Percentiles rank a stretch among this genome's conserved stretches.
These are phyloP conservation scores for Drosophila cardini DNA, from an alignment of 1,140 invertebrate species.

Conservation along the genomic window DNA sequence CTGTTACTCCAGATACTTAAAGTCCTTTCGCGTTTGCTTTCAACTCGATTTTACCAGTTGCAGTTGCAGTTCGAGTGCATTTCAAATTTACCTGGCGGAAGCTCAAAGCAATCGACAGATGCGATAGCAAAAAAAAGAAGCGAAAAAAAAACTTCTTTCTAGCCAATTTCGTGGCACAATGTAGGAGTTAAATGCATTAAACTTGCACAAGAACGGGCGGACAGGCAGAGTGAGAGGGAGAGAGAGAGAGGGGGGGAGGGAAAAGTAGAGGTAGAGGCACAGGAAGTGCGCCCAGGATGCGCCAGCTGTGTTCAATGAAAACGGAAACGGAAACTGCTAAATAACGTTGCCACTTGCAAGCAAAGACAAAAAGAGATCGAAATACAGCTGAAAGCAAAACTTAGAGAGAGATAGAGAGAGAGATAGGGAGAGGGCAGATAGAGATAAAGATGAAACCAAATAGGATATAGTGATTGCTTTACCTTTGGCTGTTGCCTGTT, in stretches of 20 bases:
- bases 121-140: not conserved
- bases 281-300: conserved; percentile 54
- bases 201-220: conserved; percentile 63
- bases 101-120: conserved; percentile 41
- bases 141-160: conserved; percentile 25
- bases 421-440: conserved; percentile 14
- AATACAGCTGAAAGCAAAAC: not conserved
- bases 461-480: conserved; percentile 27
- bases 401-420: not conserved
- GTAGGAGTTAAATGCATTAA: conserved; percentile 80
- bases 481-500: conserved; percentile 19
- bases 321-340: conserved; percentile 78
- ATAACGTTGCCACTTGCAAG: conserved; percentile 64
- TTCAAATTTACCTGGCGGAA: conserved; percentile 49
- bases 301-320: conserved; percentile 71
- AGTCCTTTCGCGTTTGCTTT: conserved; percentile 25
- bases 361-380: conserved; percentile 15
- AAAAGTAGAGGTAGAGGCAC: not conserved
- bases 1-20: conserved; percentile 21
- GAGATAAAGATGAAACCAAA: not conserved
- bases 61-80: conserved; percentile 40
- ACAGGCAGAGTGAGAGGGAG: not conserved
- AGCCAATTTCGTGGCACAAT: conserved; percentile 73
- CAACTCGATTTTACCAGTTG: conserved; percentile 28
- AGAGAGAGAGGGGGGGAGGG: too few species aligned